Conservation (phyloP, 2,113 vertebrate genomes). For the Gulo gulo region DNA sequence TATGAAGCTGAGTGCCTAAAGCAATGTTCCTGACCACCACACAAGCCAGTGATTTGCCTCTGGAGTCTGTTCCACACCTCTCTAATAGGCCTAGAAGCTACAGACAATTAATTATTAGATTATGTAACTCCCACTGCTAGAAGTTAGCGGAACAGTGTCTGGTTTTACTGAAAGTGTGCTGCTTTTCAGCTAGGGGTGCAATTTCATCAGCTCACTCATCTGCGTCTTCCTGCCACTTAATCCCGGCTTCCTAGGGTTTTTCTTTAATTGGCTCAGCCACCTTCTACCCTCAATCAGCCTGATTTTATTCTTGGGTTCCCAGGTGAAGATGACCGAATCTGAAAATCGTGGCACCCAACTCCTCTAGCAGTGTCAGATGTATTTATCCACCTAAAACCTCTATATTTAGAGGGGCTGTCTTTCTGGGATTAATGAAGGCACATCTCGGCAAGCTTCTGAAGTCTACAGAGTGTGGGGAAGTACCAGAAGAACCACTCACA, state of each 20-base stretch:
- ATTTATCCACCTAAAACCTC: not conserved
- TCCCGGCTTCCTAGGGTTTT: constrained; percentile 72
- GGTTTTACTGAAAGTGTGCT: constrained; percentile 58
- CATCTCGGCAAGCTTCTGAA: not conserved
- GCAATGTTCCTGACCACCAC: constrained; percentile 48
- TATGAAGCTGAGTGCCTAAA: constrained; percentile 36
- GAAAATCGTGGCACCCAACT: not conserved
- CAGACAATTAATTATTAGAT: constrained; percentile 78
- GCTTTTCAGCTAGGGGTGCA: constrained; percentile 47
- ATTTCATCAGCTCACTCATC: constrained; percentile 70
- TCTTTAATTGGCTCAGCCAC: constrained; percentile 72
- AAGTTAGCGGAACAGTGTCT: constrained; percentile 44
- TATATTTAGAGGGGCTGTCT: not conserved
- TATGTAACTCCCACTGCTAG: constrained; percentile 74
- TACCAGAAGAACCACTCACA: not conserved
- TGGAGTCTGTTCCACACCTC: constrained; percentile 46
- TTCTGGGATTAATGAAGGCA: constrained; percentile 3
- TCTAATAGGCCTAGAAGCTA: constrained; percentile 65
- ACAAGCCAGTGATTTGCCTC: constrained; percentile 52
- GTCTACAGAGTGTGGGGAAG: not conserved
- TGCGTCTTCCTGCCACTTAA: constrained; percentile 65
- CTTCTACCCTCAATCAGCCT: constrained; percentile 52
- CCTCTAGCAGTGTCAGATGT: not conserved
- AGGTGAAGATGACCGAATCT: not conserved
- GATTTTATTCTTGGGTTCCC: constrained; percentile 52